Conservation (phyloP, 2,113 vertebrate genomes). For the Thalassarche chlororhynchos region DNA sequence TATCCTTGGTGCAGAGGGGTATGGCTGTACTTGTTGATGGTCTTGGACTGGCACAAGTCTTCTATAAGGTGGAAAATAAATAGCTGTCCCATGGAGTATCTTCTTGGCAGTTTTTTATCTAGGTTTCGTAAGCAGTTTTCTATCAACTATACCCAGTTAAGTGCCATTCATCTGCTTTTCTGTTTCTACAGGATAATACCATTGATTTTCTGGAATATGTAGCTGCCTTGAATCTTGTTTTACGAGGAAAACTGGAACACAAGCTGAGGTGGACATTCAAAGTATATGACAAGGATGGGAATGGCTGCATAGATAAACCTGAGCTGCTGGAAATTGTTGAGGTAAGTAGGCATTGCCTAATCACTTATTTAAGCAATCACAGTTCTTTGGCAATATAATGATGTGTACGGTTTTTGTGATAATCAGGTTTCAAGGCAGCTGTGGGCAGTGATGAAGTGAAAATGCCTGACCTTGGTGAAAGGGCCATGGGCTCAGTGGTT, state of each 20-base stretch:
- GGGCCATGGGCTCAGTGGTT: not conserved
- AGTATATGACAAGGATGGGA: slow-evolving; percentile 94
- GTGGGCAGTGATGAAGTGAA: not conserved
- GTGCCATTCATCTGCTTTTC: not conserved
- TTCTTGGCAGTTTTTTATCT: accelerated
- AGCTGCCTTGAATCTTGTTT: slow-evolving; percentile 92
- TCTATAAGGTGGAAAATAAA: accelerated
- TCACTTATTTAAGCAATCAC: not conserved
- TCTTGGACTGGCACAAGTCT: not conserved
- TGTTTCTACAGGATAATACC: slow-evolving; percentile 86
- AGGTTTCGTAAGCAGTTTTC: not conserved
- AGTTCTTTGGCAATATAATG: not conserved
- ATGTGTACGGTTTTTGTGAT: not conserved
- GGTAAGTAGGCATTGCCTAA: slow-evolving; percentile 73
- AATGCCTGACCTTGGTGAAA: not conserved
- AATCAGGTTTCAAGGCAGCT: not conserved
- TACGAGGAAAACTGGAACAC: slow-evolving; percentile 92
- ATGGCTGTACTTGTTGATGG: not conserved
- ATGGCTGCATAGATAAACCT: slow-evolving; percentile 91
- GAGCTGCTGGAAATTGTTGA: slow-evolving; percentile 95
- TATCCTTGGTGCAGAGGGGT: not conserved
- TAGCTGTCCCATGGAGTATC: accelerated
- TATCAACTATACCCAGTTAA: accelerated
- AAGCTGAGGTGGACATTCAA: slow-evolving; percentile 97
- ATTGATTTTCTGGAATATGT: slow-evolving; percentile 97